A percentile compares a stretch with the other conserved stretches of the same genome.
Conservation (phyloP, 2,113 vertebrate species). For the Dolichotis patagonum region DNA sequence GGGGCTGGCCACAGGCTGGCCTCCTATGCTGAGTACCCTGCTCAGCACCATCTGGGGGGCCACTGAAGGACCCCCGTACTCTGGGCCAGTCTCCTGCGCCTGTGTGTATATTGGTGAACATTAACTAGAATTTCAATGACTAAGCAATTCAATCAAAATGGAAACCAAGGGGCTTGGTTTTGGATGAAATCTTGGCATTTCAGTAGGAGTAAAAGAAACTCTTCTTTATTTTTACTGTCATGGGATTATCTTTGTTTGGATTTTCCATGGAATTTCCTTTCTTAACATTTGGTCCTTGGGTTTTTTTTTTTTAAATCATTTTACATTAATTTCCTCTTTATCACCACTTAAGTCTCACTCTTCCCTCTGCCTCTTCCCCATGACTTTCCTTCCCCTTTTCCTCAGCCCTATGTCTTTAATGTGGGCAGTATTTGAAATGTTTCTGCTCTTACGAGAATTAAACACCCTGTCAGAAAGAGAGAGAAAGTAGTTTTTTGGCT, state of each 20-base stretch:
- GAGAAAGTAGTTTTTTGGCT: background rate
- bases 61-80: background rate
- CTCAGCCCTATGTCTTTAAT: background rate
- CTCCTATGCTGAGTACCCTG: background rate
- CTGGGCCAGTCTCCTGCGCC: background rate
- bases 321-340: conserved; percentile 74
- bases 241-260: conserved; percentile 53
- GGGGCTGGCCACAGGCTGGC: background rate
- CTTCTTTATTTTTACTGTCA: conserved; percentile 37
- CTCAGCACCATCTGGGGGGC: background rate
- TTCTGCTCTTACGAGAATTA: background rate
- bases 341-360: background rate
- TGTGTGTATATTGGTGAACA: background rate
- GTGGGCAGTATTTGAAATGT: conserved; percentile 6
- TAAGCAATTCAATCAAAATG: background rate
- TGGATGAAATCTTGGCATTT: conserved; percentile 66
- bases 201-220: background rate
- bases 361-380: conserved; percentile 51
- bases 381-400: conserved; percentile 55
- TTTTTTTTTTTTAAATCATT: conserved; percentile 44
- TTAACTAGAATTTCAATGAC: background rate
- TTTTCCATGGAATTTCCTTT: conserved; percentile 79
- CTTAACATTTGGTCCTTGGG: conserved; percentile 61
- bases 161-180: background rate
- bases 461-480: conserved; percentile 12